phyloP scores from a whole-genome alignment of 2,888 invertebrate genomes.

The Rhodophaea formosa region DNA sequence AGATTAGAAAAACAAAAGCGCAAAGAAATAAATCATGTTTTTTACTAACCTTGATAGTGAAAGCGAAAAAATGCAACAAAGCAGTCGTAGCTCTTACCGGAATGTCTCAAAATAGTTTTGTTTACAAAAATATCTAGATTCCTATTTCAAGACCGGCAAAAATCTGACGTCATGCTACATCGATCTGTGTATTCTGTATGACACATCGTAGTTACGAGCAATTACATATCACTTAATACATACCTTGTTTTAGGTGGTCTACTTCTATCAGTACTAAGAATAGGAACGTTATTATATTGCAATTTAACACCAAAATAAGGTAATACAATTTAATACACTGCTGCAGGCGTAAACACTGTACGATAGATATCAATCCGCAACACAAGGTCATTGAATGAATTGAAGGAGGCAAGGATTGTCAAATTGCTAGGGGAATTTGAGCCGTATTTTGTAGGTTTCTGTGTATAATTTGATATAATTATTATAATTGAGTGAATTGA shows the following conservation, averaged over 20 bases:
- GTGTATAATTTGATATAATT: background rate
- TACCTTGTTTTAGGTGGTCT: background rate
- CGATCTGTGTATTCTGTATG: background rate
- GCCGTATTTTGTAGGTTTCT: background rate
- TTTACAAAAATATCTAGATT: background rate
- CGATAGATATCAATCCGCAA: background rate
- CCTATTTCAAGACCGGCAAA: background rate
- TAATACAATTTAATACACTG: background rate
- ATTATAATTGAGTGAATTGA: background rate
- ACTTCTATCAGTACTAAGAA: background rate
- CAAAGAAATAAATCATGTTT: too few relatives aligned
- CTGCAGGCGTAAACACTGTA: background rate
- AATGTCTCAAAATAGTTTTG: background rate
- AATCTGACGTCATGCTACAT: background rate
- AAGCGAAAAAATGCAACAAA: background rate
- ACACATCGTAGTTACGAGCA: background rate
- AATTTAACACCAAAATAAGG: background rate
- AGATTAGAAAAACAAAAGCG: too few relatives aligned
- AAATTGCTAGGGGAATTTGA: background rate
- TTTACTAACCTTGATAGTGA: too few relatives aligned
- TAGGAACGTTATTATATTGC: background rate
- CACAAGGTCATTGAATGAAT: constrained; percentile 2
- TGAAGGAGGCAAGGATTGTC: background rate
- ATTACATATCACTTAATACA: background rate
- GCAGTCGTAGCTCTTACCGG: background rate